Conservation (phyloP, 2,113 vertebrate species). For the Crypturellus undulatus region DNA sequence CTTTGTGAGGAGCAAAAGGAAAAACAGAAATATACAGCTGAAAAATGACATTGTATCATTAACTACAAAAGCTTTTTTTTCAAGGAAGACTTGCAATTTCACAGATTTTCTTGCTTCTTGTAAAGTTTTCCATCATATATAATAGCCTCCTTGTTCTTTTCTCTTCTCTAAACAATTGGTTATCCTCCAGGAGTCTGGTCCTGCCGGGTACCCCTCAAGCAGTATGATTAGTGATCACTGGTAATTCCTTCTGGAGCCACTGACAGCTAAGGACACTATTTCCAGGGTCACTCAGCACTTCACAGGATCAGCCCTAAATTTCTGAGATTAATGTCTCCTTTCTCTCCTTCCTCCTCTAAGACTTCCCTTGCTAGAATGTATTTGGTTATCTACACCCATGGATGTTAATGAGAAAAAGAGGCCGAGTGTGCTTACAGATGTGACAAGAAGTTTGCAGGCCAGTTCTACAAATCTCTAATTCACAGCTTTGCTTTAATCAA, state of each 20-base stretch:
- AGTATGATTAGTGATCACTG: background rate
- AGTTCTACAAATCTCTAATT: background rate
- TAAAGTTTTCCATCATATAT: background rate
- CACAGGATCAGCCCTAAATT: background rate
- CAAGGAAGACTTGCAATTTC: background rate
- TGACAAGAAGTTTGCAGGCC: background rate
- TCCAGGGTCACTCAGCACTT: background rate
- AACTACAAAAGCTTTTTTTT: constrained; percentile 5
- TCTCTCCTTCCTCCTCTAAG: no score
- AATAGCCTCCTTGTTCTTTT: background rate
- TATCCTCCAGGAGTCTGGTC: background rate
- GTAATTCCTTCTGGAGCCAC: background rate
- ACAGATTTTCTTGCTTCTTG: background rate
- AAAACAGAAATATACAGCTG: constrained; percentile 20
- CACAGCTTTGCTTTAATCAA: background rate
- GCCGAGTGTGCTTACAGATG: background rate
- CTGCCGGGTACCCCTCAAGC: background rate
- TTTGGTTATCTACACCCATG: background rate
- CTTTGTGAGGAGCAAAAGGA: background rate
- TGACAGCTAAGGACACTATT: background rate
- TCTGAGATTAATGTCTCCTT: background rate
- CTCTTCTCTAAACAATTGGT: background rate
- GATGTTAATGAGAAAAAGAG: no score
- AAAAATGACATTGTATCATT: background rate
- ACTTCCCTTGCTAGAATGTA: background rate